Base-by-base conservation (phyloP, 1,140 invertebrate species). In the Hycleus phaleratus region DNA sequence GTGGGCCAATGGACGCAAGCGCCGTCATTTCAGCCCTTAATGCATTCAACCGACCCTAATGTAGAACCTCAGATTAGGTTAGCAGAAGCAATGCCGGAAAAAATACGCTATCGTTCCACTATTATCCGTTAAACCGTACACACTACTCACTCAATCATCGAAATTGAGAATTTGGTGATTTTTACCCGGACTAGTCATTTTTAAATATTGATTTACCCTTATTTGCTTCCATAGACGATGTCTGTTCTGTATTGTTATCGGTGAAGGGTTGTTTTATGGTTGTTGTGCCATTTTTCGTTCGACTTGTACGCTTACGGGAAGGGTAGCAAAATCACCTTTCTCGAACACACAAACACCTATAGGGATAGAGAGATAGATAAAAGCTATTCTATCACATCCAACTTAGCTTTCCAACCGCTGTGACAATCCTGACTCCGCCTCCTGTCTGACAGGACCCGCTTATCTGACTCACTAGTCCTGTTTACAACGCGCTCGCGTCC, bases 381-480 rank as follows among this genome's bases (percentile, higher is more conserved):
- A 42, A 42, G 53, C 56, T 53, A 48, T 60, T 54, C 61, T 53
- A 58, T 64, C 62, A 58, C 49, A 53, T 46, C 55, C 60, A 66
- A 62, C 62, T 71, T 69, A 67, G 63, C 60, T 67, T 70, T 60
- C 60, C 66, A 70, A 70, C 68, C 67, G 65, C 68, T 69, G 68
- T 70, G 68, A 70, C 70, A 70, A 69, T 68, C 67, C 67, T 67
- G 64, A 46, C 70, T 66, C 70, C 70, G 64, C 70, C 69, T 59
- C 58, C 60, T 55, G 42, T 51, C 59, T 58, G 64, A 60, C 66
- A 69, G 66, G 65, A 69, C 60, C 54, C 66, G 63, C 62, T 64
- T 62, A 62, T 65, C 56, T 60, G 62, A 60, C 62, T 63, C 64
- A 61, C 57, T 69, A 69, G 65, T 68, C 66, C 64, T 65, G 66